phyloP scores from a whole-genome alignment of 1,140 invertebrate species.

The Riptortus pedestris region DNA sequence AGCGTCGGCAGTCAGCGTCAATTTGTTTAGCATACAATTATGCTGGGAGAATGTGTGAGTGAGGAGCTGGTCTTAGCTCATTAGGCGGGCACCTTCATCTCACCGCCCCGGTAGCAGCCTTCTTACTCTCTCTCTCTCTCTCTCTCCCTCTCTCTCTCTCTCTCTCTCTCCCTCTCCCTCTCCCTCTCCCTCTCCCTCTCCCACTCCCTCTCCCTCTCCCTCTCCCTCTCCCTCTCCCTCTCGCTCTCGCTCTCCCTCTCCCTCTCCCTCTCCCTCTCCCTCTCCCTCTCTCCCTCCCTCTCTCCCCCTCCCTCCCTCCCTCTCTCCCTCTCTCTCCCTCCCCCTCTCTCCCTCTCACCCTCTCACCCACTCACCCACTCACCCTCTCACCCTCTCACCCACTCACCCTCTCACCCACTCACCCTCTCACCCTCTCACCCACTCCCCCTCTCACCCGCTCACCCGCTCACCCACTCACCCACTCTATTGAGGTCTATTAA shows the following conservation, averaged over 20 bases:
- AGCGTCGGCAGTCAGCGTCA: too few species aligned
- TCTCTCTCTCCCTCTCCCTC: slow-evolving; percentile 19
- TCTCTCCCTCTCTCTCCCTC: slow-evolving; percentile 11
- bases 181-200: slow-evolving; percentile 20
- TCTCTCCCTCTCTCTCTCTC: slow-evolving; percentile 20
- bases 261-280: not conserved
- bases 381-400: too few species aligned
- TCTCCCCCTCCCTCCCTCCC: slow-evolving; percentile 19
- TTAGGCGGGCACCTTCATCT: too few species aligned
- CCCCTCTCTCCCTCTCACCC: slow-evolving; percentile 7
- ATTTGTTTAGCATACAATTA: too few species aligned
- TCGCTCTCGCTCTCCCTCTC: not conserved
- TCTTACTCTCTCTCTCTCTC: slow-evolving; percentile 10
- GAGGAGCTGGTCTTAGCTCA: too few species aligned
- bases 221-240: not conserved
- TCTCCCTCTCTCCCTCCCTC: slow-evolving; percentile 18
- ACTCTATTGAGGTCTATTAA: too few species aligned
- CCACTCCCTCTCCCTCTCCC: slow-evolving; percentile 8
- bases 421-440: too few species aligned
- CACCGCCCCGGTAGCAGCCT: too few species aligned
- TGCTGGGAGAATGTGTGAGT: too few species aligned
- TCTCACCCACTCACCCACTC: not conserved
- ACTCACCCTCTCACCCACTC: too few species aligned
- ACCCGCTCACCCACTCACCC: not conserved
- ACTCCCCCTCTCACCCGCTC: too few species aligned